Evolutionary conservation across 2,797 vertebrate species (phyloP).

Genomic region (Tarsius wallacei): DNA sequence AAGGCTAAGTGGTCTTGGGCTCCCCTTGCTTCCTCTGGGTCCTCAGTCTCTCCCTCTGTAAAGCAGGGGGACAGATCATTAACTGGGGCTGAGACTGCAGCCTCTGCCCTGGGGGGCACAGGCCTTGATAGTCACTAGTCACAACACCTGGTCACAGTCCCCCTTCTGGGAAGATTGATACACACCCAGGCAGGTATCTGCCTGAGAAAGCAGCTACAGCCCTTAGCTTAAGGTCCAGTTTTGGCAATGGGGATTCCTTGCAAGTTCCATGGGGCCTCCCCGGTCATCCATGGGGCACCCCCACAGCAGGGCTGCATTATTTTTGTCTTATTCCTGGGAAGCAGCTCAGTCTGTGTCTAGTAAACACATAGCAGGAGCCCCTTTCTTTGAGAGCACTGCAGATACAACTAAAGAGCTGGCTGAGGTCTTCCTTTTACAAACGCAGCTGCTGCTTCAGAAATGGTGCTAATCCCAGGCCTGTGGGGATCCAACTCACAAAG

Average conservation of each 20-base stretch:
- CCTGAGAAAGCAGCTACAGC: background rate
- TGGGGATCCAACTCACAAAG: background rate
- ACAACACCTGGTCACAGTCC: accelerated
- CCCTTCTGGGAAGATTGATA: background rate
- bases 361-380: background rate
- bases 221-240: background rate
- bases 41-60: background rate
- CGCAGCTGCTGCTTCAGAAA: background rate
- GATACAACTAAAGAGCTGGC: background rate
- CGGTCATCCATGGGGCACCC: background rate
- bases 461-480: background rate
- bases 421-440: background rate
- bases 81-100: background rate
- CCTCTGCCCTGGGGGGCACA: background rate
- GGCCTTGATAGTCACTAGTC: background rate
- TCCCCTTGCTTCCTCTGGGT: background rate
- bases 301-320: background rate
- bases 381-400: background rate
- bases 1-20: background rate
- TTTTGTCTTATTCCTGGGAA: background rate
- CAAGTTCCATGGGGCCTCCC: no score
- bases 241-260: background rate
- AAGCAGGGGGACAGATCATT: background rate
- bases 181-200: no score
- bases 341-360: background rate